Evolutionary conservation across 2,113 vertebrate genomes (phyloP).

Genomic region (Silurus meridionalis): DNA sequence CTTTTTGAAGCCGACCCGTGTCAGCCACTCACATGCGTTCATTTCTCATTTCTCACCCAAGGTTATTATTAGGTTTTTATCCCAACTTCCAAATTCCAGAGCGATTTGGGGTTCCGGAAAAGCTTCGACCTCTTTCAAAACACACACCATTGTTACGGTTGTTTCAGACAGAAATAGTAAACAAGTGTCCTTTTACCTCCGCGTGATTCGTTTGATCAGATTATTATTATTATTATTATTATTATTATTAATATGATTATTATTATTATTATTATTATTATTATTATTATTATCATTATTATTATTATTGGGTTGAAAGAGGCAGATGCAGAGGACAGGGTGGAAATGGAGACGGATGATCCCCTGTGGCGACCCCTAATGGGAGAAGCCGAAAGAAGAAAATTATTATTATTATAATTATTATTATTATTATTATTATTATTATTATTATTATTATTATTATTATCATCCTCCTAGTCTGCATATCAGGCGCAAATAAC

Average conservation of each 20-base stretch:
- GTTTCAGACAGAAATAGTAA: not conserved
- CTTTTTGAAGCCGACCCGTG: constrained; percentile 75
- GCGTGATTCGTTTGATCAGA: not conserved
- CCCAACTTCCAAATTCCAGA: constrained; percentile 74
- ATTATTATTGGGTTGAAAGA: not conserved
- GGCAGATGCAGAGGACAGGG: too few relatives aligned
- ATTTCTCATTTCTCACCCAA: constrained; percentile 75
- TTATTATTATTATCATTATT: not conserved
- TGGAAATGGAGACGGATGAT: too few relatives aligned
- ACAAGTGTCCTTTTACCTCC: not conserved
- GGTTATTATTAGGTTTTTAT: constrained; percentile 64
- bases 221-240: not conserved
- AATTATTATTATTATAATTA: not conserved
- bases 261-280: not conserved
- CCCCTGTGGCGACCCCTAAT: too few relatives aligned
- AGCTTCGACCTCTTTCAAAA: constrained; percentile 68
- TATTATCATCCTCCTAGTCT: not conserved
- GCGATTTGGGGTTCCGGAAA: constrained; percentile 72
- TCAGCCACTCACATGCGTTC: constrained; percentile 65
- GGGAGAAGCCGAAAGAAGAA: too few relatives aligned
- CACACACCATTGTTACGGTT: constrained; percentile 43
- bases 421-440: not conserved
- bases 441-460: not conserved
- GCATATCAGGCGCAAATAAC: not conserved
- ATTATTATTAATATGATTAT: not conserved